These are phyloP conservation scores for Argentina silus DNA, from an alignment of 2,797 vertebrate genomes.

Conservation along the genomic window DNA sequence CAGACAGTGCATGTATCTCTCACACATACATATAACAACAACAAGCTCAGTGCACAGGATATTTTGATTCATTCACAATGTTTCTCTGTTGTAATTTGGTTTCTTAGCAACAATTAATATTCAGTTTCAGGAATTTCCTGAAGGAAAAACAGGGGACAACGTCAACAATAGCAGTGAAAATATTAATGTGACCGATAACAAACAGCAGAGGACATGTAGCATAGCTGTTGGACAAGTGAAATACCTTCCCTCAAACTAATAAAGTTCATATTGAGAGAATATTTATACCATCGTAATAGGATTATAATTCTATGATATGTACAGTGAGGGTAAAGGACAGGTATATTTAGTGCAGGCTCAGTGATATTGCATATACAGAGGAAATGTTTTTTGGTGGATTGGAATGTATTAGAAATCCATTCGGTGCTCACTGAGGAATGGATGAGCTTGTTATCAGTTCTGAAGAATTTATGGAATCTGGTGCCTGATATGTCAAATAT, in stretches of 20 bases:
- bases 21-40: constrained; percentile 3
- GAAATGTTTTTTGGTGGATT: neutral
- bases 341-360: constrained; percentile 23
- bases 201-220: constrained; percentile 41
- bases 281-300: too few species aligned
- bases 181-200: constrained; percentile 54
- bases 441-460: constrained; percentile 41
- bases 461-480: constrained; percentile 62
- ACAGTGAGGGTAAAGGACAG: neutral
- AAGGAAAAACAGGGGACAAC: constrained; percentile 69
- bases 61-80: constrained; percentile 27
- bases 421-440: constrained; percentile 27
- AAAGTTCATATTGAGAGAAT: constrained; percentile 12
- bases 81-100: constrained; percentile 54
- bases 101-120: constrained; percentile 68
- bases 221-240: constrained; percentile 12
- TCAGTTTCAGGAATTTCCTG: constrained; percentile 72
- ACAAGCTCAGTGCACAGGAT: constrained; percentile 4
- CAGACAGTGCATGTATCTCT: neutral
- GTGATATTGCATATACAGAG: constrained; percentile 17
- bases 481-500: constrained; percentile 48
- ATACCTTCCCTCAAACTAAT: constrained; percentile 26
- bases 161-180: constrained; percentile 66
- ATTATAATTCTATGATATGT: too few species aligned
- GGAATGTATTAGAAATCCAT: constrained; percentile 32